Conservation (phyloP, 1,140 invertebrate species). For the Galendromus occidentalis region DNA sequence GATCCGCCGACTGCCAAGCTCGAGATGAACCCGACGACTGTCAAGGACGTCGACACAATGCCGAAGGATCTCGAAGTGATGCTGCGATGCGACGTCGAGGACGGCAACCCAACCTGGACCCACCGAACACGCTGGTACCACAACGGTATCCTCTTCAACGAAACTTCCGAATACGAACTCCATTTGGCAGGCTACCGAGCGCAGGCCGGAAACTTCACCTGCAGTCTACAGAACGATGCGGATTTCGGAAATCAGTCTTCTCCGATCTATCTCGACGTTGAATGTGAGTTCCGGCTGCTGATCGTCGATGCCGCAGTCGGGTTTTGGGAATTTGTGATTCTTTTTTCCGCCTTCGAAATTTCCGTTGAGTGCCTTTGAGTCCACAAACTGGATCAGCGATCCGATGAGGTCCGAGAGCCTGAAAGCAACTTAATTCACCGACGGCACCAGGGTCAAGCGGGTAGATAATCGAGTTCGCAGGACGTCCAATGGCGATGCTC, state of each 20-base stretch:
- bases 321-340: neutral
- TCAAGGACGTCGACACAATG: slow-evolving; percentile 49
- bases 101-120: slow-evolving; percentile 32
- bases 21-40: slow-evolving; percentile 45
- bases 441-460: slow-evolving; percentile 46
- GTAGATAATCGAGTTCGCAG: slow-evolving; percentile 15
- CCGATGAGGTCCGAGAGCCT: slow-evolving; percentile 58
- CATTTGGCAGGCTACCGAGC: slow-evolving; percentile 44
- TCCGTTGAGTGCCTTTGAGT: slow-evolving; percentile 4
- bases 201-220: slow-evolving; percentile 79
- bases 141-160: slow-evolving; percentile 55
- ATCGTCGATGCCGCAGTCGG: neutral
- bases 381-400: slow-evolving; percentile 25
- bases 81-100: slow-evolving; percentile 50
- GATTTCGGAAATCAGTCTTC: slow-evolving; percentile 57
- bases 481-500: slow-evolving; percentile 9
- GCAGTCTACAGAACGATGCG: slow-evolving; percentile 59
- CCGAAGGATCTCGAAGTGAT: slow-evolving; percentile 43
- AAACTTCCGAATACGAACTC: slow-evolving; percentile 50
- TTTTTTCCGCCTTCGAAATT: too few species aligned
- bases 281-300: slow-evolving; percentile 41
- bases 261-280: slow-evolving; percentile 47
- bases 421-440: slow-evolving; percentile 57
- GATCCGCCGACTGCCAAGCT: slow-evolving; percentile 47
- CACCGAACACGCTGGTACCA: slow-evolving; percentile 47